These are phyloP conservation scores for Heliconius hermathena DNA, from an alignment of 1,140 invertebrate genomes.

Conservation along the genomic window DNA sequence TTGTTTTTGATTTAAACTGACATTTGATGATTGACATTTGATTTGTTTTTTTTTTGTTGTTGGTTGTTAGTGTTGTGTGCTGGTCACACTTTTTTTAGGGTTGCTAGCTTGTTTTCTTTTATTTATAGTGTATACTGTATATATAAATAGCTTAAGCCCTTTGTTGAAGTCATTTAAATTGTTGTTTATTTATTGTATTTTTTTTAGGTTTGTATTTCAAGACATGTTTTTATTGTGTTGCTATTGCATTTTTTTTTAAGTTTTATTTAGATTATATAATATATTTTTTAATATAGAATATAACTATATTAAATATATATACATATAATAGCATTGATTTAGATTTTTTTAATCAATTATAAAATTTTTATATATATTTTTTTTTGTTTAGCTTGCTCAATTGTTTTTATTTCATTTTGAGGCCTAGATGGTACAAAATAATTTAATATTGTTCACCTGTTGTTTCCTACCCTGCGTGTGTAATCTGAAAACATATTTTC, in stretches of 20 bases:
- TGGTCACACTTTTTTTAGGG: conserved; percentile 36
- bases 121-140: background rate
- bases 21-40: conserved; percentile 1
- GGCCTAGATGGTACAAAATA: conserved; percentile 42
- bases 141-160: background rate
- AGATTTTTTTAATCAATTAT: background rate
- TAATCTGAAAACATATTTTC: background rate
- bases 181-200: background rate
- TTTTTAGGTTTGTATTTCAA: background rate
- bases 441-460: conserved; percentile 21
- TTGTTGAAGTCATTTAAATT: background rate
- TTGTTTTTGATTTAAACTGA: conserved; percentile 8
- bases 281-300: background rate
- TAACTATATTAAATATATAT: no score
- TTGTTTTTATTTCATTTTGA: conserved; percentile 41
- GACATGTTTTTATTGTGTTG: background rate
- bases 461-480: conserved; percentile 20
- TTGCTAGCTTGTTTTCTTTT: background rate
- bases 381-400: conserved; percentile 40
- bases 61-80: conserved; percentile 33
- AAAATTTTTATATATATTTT: background rate
- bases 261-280: background rate
- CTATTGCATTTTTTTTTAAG: background rate
- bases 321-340: no score
- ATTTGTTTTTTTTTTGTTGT: background rate